Percentiles rank a stretch among this genome's conserved stretches.
These are phyloP conservation scores for Pangasius mekongensis DNA, from an alignment of 2,797 vertebrate genomes.

Conservation along the genomic window DNA sequence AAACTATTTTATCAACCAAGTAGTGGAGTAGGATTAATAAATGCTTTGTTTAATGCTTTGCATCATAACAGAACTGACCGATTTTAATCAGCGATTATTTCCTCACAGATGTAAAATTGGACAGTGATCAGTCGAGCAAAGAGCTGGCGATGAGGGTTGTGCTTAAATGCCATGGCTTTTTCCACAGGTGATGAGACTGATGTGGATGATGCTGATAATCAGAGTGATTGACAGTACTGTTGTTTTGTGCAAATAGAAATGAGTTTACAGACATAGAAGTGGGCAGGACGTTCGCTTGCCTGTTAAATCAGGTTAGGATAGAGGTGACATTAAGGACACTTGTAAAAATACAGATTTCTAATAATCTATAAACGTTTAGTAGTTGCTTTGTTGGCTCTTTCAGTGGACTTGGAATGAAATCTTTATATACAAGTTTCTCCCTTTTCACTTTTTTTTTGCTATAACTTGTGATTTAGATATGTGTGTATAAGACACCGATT, in stretches of 20 bases:
- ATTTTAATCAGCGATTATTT: neutral
- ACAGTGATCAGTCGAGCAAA: neutral
- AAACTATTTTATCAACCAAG: neutral
- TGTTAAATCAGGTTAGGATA: neutral
- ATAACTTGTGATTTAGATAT: neutral
- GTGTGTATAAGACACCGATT: neutral
- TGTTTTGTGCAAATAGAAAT: neutral
- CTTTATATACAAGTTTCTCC: neutral
- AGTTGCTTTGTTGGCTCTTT: neutral
- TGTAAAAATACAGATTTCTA: neutral
- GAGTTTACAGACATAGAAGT: neutral
- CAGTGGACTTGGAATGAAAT: neutral
- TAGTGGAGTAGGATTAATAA: neutral
- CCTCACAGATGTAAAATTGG: neutral
- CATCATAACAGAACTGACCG: neutral
- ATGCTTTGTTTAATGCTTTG: neutral
- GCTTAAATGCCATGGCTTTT: neutral
- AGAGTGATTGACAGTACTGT: too few species aligned
- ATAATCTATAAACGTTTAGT: neutral
- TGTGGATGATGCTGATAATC: neutral
- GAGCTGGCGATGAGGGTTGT: neutral
- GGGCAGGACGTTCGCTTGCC: neutral
- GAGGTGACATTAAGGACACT: neutral
- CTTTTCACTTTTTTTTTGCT: neutral
- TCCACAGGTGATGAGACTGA: neutral